phyloP scores from a whole-genome alignment of 2,888 invertebrate genomes.

The Coecobrya sp. region DNA sequence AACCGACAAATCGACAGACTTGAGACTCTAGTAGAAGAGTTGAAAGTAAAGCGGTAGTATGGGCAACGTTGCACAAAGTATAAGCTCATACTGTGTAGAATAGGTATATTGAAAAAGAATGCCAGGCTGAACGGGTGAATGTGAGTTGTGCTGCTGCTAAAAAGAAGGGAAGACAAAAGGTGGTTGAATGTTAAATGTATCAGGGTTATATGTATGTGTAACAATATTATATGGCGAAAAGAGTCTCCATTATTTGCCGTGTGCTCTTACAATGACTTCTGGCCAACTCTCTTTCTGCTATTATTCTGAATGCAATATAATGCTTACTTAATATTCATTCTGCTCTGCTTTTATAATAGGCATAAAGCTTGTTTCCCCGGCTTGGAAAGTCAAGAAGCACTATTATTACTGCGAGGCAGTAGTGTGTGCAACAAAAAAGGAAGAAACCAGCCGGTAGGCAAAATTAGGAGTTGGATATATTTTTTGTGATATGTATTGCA shows the following conservation, averaged over 20 bases:
- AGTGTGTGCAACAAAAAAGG: slow-evolving; percentile 33
- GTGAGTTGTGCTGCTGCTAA: no score
- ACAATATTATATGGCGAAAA: not conserved
- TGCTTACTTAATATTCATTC: slow-evolving; percentile 7
- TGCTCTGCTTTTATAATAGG: not conserved
- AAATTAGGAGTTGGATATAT: slow-evolving; percentile 27
- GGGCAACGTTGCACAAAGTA: no score
- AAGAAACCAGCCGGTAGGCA: slow-evolving; percentile 60
- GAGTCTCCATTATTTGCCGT: not conserved
- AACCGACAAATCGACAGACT: not conserved
- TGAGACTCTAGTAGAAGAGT: not conserved
- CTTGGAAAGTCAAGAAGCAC: slow-evolving; percentile 24
- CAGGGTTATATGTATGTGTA: not conserved
- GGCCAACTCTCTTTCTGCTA: not conserved
- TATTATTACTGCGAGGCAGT: slow-evolving; percentile 13
- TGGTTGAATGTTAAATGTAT: not conserved
- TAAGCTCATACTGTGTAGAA: no score
- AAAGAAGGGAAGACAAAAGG: no score
- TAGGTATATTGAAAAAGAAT: no score
- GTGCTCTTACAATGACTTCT: not conserved
- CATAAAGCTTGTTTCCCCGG: not conserved
- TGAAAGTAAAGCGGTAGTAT: no score
- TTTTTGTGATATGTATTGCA: slow-evolving; percentile 8
- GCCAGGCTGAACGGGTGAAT: no score
- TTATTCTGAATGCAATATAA: not conserved